phyloP scores from a whole-genome alignment of 2,888 invertebrate genomes.

The Hipparchia semele region DNA sequence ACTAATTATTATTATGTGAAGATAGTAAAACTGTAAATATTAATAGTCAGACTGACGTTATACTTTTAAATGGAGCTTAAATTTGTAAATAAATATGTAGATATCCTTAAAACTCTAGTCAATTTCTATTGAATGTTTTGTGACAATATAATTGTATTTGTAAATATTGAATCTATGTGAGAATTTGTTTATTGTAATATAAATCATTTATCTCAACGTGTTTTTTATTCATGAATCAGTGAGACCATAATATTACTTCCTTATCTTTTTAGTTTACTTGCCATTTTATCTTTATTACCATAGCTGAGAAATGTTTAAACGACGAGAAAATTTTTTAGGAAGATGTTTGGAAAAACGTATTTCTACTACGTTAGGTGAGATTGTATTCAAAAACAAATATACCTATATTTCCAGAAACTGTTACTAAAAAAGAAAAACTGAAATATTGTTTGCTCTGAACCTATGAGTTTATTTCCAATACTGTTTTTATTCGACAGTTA shows the following conservation, averaged over 20 bases:
- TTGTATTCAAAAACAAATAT: too few species aligned
- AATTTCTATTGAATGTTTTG: slow-evolving; percentile 80
- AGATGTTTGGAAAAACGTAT: too few species aligned
- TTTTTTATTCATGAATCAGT: slow-evolving; percentile 39
- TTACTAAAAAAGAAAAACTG: too few species aligned
- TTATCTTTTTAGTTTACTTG: too few species aligned
- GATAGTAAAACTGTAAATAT: slow-evolving; percentile 47
- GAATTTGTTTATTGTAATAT: slow-evolving; percentile 69
- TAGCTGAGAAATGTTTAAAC: too few species aligned
- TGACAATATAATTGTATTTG: slow-evolving; percentile 80
- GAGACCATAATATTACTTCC: not conserved
- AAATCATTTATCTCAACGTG: slow-evolving; percentile 57
- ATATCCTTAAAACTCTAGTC: slow-evolving; percentile 74
- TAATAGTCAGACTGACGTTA: slow-evolving; percentile 72
- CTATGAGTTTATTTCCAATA: too few species aligned
- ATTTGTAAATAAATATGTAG: slow-evolving; percentile 77
- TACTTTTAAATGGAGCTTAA: slow-evolving; percentile 77
- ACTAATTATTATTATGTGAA: slow-evolving; percentile 41
- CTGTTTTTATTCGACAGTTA: too few species aligned
- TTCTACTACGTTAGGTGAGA: too few species aligned
- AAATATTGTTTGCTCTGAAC: too few species aligned
- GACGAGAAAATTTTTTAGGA: too few species aligned
- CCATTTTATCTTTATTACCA: too few species aligned
- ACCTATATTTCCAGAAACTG: too few species aligned
- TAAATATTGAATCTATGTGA: slow-evolving; percentile 71